Conservation (phyloP, 2,113 vertebrate species). For the Anguilla rostrata region DNA sequence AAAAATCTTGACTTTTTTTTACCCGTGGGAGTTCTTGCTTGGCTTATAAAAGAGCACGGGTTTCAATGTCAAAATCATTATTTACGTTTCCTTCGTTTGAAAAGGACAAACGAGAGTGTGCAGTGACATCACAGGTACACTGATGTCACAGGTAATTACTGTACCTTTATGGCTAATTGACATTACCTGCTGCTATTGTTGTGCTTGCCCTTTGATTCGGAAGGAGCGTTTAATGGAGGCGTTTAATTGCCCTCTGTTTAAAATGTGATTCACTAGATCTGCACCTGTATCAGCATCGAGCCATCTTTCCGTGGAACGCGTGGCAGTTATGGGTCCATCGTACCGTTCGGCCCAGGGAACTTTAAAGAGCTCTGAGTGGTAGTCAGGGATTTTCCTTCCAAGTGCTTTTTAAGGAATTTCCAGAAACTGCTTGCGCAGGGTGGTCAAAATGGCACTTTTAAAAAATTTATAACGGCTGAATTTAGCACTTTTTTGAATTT, state of each 20-base stretch:
- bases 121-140: constrained; percentile 5
- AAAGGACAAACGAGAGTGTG: background rate
- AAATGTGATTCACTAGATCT: background rate
- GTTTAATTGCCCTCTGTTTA: constrained; percentile 9
- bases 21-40: constrained; percentile 10
- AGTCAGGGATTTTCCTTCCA: too few species aligned
- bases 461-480: too few species aligned
- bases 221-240: constrained; percentile 5
- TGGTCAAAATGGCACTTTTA: too few species aligned
- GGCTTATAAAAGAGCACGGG: constrained; percentile 5
- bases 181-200: background rate
- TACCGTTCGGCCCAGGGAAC: constrained; percentile 24
- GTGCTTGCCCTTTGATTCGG: background rate
- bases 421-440: background rate
- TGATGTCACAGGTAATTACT: constrained; percentile 24
- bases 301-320: constrained; percentile 41
- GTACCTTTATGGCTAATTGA: background rate
- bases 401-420: background rate
- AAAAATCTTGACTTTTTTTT: constrained; percentile 18
- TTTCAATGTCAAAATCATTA: constrained; percentile 14
- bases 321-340: constrained; percentile 38
- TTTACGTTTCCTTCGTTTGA: constrained; percentile 23
- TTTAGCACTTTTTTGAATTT: too few species aligned
- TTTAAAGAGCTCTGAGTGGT: background rate
- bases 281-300: constrained; percentile 15